Percentiles rank a stretch among this genome's conserved stretches.
Evolutionary conservation across 1,140 invertebrate genomes (phyloP).

Genomic region (Diachasma alloeum): DNA sequence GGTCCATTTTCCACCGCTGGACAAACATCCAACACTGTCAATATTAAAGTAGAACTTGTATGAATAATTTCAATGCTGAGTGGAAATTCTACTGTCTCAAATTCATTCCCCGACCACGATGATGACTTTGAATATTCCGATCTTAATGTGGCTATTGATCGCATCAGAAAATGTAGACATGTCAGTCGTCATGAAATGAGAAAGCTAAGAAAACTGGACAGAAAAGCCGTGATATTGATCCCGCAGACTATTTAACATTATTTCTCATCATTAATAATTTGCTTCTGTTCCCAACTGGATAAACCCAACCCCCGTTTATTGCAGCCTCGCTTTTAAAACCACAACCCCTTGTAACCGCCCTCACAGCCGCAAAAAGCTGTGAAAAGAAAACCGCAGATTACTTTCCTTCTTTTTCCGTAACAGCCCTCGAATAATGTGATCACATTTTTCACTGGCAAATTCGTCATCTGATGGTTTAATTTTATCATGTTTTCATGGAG

Average conservation of each 20-base stretch:
- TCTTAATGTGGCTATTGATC: too few species aligned
- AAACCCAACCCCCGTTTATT: not conserved
- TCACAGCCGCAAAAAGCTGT: not conserved
- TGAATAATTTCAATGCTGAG: too few species aligned
- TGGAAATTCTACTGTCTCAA: too few species aligned
- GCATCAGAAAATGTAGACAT: too few species aligned
- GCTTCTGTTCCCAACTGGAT: not conserved
- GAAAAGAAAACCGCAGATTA: conserved; percentile 17
- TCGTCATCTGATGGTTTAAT: not conserved
- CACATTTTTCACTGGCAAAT: not conserved
- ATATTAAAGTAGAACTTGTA: not conserved
- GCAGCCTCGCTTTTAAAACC: not conserved
- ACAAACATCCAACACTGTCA: not conserved
- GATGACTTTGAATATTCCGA: too few species aligned
- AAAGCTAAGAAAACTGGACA: too few species aligned
- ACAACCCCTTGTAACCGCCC: not conserved
- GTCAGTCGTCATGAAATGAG: not conserved
- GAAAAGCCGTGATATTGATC: not conserved
- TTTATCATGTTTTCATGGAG: not conserved
- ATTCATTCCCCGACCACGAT: too few species aligned
- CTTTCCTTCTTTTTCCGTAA: not conserved
- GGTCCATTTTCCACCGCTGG: not conserved
- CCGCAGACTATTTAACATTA: not conserved
- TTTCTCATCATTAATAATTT: conserved; percentile 30
- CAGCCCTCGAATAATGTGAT: not conserved